A percentile compares a stretch with the other conserved stretches of the same genome.
These are phyloP conservation scores for Cichladusa arquata DNA, from an alignment of 2,113 vertebrate species.

Conservation along the genomic window DNA sequence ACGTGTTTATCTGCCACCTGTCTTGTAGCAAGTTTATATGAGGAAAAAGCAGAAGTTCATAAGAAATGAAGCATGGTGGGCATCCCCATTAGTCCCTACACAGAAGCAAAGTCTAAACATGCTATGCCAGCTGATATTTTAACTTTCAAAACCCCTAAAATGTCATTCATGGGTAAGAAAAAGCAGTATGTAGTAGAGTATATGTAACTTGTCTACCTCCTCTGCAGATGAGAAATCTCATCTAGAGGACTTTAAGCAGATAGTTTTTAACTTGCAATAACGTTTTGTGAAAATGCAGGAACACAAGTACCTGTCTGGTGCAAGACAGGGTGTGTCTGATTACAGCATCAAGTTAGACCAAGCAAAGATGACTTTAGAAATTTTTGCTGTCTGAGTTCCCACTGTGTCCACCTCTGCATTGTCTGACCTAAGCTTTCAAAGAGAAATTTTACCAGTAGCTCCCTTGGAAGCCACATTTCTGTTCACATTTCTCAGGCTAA, in stretches of 20 bases:
- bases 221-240: not conserved
- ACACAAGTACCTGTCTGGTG: not conserved
- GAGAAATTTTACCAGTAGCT: not conserved
- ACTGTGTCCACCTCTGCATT: not conserved
- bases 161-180: slow-evolving; percentile 13
- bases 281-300: not conserved
- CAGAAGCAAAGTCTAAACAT: slow-evolving; percentile 2
- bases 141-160: not conserved
- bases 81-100: not conserved
- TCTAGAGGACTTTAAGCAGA: not conserved
- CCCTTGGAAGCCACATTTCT: not conserved
- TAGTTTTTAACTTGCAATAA: not conserved
- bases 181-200: not conserved
- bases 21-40: not conserved
- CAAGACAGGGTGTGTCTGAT: not conserved
- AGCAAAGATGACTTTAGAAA: not conserved
- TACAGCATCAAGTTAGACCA: not conserved
- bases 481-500: not conserved
- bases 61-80: not conserved
- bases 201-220: not conserved
- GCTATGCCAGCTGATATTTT: slow-evolving; percentile 29
- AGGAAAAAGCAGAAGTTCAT: not conserved
- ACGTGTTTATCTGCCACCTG: not conserved
- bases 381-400: not conserved
- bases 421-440: not conserved